Evolutionary conservation across 2,797 vertebrate species (phyloP), one percentile per base, ranked within the genome.

Genomic region (Micropoecilia bifurca): DNA sequence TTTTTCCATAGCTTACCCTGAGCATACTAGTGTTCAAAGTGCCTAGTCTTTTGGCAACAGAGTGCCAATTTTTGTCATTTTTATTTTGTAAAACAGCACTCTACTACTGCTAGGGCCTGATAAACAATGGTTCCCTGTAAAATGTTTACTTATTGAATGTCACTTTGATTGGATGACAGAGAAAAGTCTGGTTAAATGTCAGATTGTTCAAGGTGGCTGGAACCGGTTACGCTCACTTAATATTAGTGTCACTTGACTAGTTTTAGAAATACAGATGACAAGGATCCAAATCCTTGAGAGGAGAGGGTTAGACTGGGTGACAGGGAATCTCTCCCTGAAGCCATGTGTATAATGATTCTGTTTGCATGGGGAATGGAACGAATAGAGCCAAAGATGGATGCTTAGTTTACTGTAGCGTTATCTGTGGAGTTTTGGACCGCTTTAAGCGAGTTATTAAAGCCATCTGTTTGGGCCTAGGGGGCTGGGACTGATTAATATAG

Each of bases 401-500:
- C 85, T 88, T 91, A 89, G 88, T 91, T 92, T 90, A 91, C 90
- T 93, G 91, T 94, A 88, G 91, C 87, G 30, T 86, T 94, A 92
- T 92, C 92, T 92, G 88, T 86, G 89, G 86, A 91, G 91, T 90
- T 95, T 94, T 94, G 93, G 94, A 94, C 86, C 59, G 93, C 92
- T 91, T 94, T 87, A 93, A 95, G 84, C 88, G 89, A 94, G 83
- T 95, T 96, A 95, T 95, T 93, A 94, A 82, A 91, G 91, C 93
- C 94, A 95, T 95, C 93, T 95, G 94, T 94, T 93, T 87, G 87
- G 86, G 89, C 90, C 92, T 90, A 86, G 36, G 87, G 68, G 88
- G 92, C 87, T 84, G 43, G 88, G 89, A 87, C 93, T 96, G 96
- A 96, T 96, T 96, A 97, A 96, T 96, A 96, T 91, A 80, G 92